Evolutionary conservation across 2,888 invertebrate genomes (phyloP), one percentile per base, ranked within the genome.

Genomic region (Blastobasis lacticolella): DNA sequence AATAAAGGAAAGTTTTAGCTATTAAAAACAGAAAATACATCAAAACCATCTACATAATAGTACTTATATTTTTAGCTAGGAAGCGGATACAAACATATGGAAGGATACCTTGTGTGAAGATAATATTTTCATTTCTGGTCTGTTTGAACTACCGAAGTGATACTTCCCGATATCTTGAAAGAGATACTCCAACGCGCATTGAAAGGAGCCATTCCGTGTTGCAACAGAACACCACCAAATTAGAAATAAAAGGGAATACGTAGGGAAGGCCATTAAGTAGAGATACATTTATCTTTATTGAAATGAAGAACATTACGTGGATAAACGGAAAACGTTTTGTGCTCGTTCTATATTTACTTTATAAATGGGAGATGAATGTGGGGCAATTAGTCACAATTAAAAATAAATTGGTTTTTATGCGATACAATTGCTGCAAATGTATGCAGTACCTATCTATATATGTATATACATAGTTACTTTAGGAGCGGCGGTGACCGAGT

Each of bases 271-370:
- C 63, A 64, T 70, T 67, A 67, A 60, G 60, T 56, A 49, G 58
- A 62, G 59, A 65, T 62, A 61, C 59, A 62, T 70, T 66, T 69
- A 71, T 73, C 66, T 68, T 64, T 64, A 65, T 67, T 65, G 60
- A 60, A 70, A 67, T 66, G 54, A 62, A 62, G 58, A 64, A 62
- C 52, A 56, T 60, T 57, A 60, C 57, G 53, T 53, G 49, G 56
- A 42, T 52, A 52, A 55, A 52, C 57, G 61, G 56, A 54, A 63
- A 66, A 62, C 57, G 57, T 54, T 59, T 47, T 53, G 57, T 54
- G 51, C 46, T 52, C 43, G 38, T 37, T 46, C 57, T 53, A 54
- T 58, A 45, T 59, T 53, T 53, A 37, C 38, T 51, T 51, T 48
- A 41, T 45, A 40, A 45, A 10, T 37, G 46, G n/a, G 38, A 37